These are phyloP conservation scores for Drosophila rhopaloa DNA, from an alignment of 1,140 invertebrate genomes.

Conservation along the genomic window DNA sequence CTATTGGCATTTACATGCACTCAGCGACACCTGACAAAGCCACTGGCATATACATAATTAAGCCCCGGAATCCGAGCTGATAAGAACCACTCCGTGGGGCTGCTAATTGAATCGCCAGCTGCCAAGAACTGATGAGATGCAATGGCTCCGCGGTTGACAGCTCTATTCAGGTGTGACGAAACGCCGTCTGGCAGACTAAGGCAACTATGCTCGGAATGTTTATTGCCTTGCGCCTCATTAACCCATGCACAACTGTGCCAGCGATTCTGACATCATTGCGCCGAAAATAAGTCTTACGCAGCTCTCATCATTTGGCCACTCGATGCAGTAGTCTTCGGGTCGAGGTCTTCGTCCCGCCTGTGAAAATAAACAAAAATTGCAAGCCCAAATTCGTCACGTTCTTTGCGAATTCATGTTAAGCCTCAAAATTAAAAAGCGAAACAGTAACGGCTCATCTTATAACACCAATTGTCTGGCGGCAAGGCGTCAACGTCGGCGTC, in stretches of 20 bases:
- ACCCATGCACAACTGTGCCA: conserved; percentile 31
- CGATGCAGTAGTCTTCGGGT: conserved; percentile 3
- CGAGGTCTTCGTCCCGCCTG: too few relatives aligned
- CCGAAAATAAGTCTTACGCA: conserved; percentile 74
- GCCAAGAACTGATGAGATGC: conserved; percentile 18
- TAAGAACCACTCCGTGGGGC: conserved; percentile 22
- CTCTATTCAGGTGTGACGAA: conserved; percentile 68
- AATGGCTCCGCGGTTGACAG: conserved; percentile 53
- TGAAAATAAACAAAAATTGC: conserved; percentile 65
- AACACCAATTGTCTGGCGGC: conserved; percentile 47
- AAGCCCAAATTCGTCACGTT: conserved; percentile 64
- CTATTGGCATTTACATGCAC: conserved; percentile 50
- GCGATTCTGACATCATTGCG: conserved; percentile 44
- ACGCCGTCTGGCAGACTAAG: conserved; percentile 5
- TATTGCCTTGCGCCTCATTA: conserved; percentile 55
- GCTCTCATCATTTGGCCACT: conserved; percentile 52
- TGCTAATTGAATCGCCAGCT: conserved; percentile 47
- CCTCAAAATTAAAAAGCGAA: conserved; percentile 36
- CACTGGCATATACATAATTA: conserved; percentile 33
- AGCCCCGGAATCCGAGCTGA: conserved; percentile 32
- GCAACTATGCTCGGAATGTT: conserved; percentile 56
- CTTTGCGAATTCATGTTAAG: conserved; percentile 5
- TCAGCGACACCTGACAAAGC: conserved; percentile 32
- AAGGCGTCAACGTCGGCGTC: neutral
- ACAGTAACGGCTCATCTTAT: conserved; percentile 53